Percentiles rank a stretch among this genome's conserved stretches.
Conservation (phyloP, 1,140 invertebrate genomes). For the Triops cancriformis region DNA sequence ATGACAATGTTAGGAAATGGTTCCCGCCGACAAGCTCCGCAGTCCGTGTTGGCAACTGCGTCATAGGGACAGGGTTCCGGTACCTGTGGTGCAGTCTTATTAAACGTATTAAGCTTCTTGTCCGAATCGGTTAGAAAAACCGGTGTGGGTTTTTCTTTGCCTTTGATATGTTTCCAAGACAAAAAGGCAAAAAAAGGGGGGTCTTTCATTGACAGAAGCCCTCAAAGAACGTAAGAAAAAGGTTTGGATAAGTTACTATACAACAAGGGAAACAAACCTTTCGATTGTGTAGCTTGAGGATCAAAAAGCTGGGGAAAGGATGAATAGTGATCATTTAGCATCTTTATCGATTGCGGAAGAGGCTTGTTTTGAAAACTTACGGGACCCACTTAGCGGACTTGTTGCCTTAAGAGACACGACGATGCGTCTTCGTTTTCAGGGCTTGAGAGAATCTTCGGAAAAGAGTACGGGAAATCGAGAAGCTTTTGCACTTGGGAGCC, state of each 20-base stretch:
- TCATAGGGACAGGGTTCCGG: background rate
- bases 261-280: no score
- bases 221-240: background rate
- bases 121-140: background rate
- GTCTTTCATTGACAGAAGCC: background rate
- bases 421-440: background rate
- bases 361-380: background rate
- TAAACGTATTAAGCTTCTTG: background rate
- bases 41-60: background rate
- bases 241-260: background rate
- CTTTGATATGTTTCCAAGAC: background rate
- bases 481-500: background rate
- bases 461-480: background rate
- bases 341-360: background rate
- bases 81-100: background rate
- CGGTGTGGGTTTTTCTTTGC: background rate
- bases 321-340: background rate
- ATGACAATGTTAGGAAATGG: background rate
- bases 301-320: background rate
- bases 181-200: background rate
- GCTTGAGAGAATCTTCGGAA: background rate
- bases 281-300: no score
- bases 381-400: background rate
- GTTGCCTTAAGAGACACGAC: background rate
- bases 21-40: background rate